Base-by-base conservation (phyloP, 2,888 invertebrate species). In the Aelia acuminata region DNA sequence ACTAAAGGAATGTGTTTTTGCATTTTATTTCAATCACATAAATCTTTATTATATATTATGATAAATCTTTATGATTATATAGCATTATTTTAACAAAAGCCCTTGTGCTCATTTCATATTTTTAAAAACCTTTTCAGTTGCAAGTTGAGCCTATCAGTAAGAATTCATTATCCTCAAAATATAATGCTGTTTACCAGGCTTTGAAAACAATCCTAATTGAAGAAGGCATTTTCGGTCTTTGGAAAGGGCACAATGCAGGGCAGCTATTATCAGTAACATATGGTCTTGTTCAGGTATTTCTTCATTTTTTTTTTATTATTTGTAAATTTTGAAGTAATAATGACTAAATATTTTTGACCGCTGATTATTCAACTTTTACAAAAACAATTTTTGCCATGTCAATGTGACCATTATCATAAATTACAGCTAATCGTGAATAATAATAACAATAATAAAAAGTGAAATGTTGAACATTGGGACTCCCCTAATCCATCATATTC, bases 231-330 rank as follows among this genome's bases (percentile, higher is more conserved):
- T 91, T 92, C 22, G 96, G 98, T 0, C 94, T 99, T 90, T 99
- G 99, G 99, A 99, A 99, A 92, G 99, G 99, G 10, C 99, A 99
- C 92, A 93, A 97, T 90, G 97, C 99, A 7, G 99, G 98, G 0
- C 99, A 99, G 92, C 93, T 96, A 63, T 93, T 99, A 22, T 99
- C 99, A 80, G 94, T 98, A 90, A 93, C 95, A 11, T 99, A 97
- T 92, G 99, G 98, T 10, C 93, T 96, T 48, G 93, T 95, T 88
- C 98, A 98, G 93, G 98, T 98, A 90, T 26, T 80, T 70, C 35
- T 3, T 2, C 26, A 13, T 57, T 57, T 1, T 57, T 57, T 57
- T 26, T 26, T 26, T 26, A 26, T 53, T 18, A 26, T 57, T 11
- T 57, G n/a, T n/a, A n/a, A n/a, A n/a, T n/a, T n/a, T n/a, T n/a